Conservation (phyloP, 2,888 invertebrate genomes). For the Cosmia trapezina region DNA sequence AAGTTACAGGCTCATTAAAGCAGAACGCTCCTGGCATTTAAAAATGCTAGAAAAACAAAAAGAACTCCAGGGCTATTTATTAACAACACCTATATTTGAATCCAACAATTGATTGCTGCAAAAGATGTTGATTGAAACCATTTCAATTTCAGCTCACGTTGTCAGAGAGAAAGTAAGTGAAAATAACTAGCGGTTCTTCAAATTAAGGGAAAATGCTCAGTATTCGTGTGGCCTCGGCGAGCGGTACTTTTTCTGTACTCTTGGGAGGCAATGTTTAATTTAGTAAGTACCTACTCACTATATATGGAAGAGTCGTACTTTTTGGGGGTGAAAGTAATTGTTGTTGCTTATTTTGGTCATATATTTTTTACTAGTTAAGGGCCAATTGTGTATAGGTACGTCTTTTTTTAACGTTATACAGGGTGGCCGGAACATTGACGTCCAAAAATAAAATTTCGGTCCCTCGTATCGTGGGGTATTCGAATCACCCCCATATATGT, state of each 20-base stretch:
- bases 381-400: neutral
- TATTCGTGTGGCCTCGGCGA: constrained; percentile 19
- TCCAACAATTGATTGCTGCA: constrained; percentile 36
- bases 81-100: constrained; percentile 38
- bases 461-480: too few relatives aligned
- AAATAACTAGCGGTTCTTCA: constrained; percentile 50
- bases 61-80: neutral
- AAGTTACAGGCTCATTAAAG: neutral
- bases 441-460: too few relatives aligned
- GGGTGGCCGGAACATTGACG: too few relatives aligned
- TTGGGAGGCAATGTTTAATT: constrained; percentile 54
- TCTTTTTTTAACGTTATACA: neutral
- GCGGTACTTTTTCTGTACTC: constrained; percentile 46
- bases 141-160: constrained; percentile 52
- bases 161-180: constrained; percentile 28
- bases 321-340: constrained; percentile 28
- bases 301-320: constrained; percentile 11
- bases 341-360: neutral
- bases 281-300: constrained; percentile 53
- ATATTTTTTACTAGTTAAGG: neutral
- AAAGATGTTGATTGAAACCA: constrained; percentile 42
- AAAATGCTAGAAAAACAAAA: constrained; percentile 10
- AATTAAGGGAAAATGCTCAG: constrained; percentile 46
- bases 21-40: neutral
- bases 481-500: too few relatives aligned